Conservation (phyloP, 2,113 vertebrate genomes). For the Quiscalus mexicanus region DNA sequence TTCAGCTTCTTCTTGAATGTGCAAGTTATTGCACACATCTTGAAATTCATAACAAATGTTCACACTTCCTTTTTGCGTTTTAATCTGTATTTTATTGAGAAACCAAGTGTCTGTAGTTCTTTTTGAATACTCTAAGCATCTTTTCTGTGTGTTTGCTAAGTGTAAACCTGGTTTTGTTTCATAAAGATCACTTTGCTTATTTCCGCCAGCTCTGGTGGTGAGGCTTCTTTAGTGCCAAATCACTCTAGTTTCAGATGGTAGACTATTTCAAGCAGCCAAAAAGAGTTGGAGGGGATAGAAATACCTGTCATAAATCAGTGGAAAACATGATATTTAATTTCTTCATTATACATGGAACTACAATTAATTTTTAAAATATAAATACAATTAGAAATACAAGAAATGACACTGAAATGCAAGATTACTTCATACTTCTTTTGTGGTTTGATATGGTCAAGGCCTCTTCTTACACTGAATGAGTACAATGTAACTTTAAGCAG, state of each 20-base stretch:
- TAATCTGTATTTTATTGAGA: not conserved
- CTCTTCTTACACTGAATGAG: not conserved
- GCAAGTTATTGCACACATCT: not conserved
- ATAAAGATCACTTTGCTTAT: not conserved
- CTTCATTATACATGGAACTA: not conserved
- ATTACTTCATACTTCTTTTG: not conserved
- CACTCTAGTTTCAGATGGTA: not conserved
- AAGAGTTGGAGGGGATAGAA: not conserved
- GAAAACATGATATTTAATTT: not conserved
- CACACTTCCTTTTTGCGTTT: not conserved
- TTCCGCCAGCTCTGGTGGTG: not conserved
- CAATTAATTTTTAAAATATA: not conserved
- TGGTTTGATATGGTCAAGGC: not conserved
- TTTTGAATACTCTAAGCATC: not conserved
- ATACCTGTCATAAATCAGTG: not conserved
- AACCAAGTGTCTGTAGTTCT: not conserved
- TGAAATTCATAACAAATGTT: not conserved
- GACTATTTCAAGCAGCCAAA: not conserved
- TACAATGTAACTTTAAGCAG: not conserved
- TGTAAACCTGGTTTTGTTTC: not conserved
- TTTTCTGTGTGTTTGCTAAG: not conserved
- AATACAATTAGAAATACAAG: not conserved
- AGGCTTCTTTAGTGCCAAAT: not conserved
- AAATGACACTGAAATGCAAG: not conserved
- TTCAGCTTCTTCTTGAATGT: not conserved